Evolutionary conservation across 2,113 vertebrate species (phyloP), one percentile per base, ranked within the genome.

Genomic region (Oreochromis aureus): DNA sequence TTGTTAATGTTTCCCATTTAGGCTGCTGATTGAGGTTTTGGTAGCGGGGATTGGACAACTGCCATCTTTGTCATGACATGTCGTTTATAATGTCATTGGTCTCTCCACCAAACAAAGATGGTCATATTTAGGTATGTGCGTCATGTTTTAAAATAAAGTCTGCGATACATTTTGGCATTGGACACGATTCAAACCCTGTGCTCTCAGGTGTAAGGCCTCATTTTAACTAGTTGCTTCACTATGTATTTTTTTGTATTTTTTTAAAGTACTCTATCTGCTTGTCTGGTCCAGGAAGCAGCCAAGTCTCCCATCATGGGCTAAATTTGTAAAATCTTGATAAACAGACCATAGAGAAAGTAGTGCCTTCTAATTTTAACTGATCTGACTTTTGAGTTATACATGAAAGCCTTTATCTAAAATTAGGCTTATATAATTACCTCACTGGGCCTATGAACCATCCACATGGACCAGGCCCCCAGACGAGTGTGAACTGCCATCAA

Each of bases 401-500:
- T 73, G 22, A 51, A 76, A 51, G 10, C 19, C 32, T 4, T 30
- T 22, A 66, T 41, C 7, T 18, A 5, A 59, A 16, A 61, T 80
- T 22, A 48, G 4, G 6, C 6, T 82, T 85, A 44, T 30, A 46
- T 73, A 22, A 56, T n/a, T 54, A 86, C 24, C 32, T 82, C 54
- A 12, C 30, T 1, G 30, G 69, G 61, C 80, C 80, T 36, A 76
- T 89, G 91, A 91, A 91, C 82, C 19, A 7, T 90, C 88, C 78
- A 5, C 80, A 55, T 80, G 56, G 48, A 27, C 66, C 59, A 82
- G 12, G 9, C 91, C 79, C 78, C 78, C 91, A 92, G 73, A 51
- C 84, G 71, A 88, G 92, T 95, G 94, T 94, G 93, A 95, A 93
- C 71, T 54, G 78, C 87, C 80, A 90, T 94, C 91, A 93, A 94